Percentiles rank a stretch among this genome's conserved stretches.
Conservation (phyloP, 2,888 invertebrate genomes). For the Falcaria lacertinaria region DNA sequence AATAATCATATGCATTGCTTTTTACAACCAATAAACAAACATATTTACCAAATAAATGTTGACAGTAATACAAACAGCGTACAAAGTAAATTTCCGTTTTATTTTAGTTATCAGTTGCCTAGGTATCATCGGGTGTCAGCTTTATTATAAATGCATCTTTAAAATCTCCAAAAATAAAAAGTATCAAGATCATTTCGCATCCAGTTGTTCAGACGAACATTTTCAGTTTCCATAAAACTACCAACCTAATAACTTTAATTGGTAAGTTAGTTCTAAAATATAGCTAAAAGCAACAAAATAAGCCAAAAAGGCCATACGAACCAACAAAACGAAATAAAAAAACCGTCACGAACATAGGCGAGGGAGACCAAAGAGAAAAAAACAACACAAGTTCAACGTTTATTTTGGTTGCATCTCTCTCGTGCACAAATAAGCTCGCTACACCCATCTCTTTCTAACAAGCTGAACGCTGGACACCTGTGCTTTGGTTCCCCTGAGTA, state of each 20-base stretch:
- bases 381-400: conserved; percentile 77
- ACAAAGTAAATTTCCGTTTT: too few relatives aligned
- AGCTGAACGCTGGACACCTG: conserved; percentile 78
- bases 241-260: conserved; percentile 49
- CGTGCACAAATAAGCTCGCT: conserved; percentile 31
- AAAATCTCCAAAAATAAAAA: too few relatives aligned
- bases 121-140: too few relatives aligned
- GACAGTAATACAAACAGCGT: too few relatives aligned
- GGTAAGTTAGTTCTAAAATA: conserved; percentile 60
- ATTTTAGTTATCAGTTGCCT: too few relatives aligned
- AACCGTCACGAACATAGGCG: conserved; percentile 79
- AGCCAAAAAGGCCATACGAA: conserved; percentile 64
- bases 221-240: conserved; percentile 26
- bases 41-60: too few relatives aligned
- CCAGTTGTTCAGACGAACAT: conserved; percentile 21
- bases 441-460: conserved; percentile 48
- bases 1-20: too few relatives aligned
- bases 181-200: neutral
- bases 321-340: conserved; percentile 68
- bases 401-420: conserved; percentile 75
- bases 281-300: conserved; percentile 75
- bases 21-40: too few relatives aligned
- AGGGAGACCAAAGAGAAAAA: conserved; percentile 75
- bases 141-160: too few relatives aligned
- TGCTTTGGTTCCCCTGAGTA: conserved; percentile 80